Conservation (phyloP, 1,140 invertebrate species). For the Dinothrombium tinctorium region DNA sequence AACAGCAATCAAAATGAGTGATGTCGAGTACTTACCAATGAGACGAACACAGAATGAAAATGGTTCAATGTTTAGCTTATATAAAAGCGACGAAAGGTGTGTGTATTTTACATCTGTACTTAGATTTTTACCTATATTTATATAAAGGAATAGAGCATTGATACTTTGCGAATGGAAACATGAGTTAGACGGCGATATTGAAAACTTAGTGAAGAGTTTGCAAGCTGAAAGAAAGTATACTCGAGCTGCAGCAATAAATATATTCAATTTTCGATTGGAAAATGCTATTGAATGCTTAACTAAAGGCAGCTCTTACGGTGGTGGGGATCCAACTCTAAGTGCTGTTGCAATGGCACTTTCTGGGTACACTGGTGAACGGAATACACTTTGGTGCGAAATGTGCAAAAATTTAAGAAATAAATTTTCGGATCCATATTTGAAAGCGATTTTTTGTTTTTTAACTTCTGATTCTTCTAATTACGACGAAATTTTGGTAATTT, state of each 20-base stretch:
- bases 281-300: slow-evolving; percentile 62
- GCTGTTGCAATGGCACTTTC: slow-evolving; percentile 71
- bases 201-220: slow-evolving; percentile 11
- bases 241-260: slow-evolving; percentile 62
- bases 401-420: slow-evolving; percentile 41
- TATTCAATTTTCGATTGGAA: slow-evolving; percentile 62
- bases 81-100: slow-evolving; percentile 3
- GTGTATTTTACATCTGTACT: background rate
- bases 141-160: background rate
- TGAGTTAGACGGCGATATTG: background rate
- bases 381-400: slow-evolving; percentile 53
- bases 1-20: background rate
- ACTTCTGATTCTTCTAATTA: slow-evolving; percentile 42
- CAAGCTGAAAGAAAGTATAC: slow-evolving; percentile 30
- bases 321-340: slow-evolving; percentile 17
- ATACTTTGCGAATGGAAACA: background rate
- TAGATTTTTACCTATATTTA: background rate
- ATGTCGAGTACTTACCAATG: background rate
- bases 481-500: slow-evolving; percentile 48
- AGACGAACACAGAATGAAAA: too few relatives aligned
- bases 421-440: slow-evolving; percentile 61
- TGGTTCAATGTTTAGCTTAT: background rate
- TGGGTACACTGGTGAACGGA: slow-evolving; percentile 26
- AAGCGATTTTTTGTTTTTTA: slow-evolving; percentile 73
- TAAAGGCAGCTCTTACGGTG: slow-evolving; percentile 24